Percentiles rank a stretch among this genome's conserved stretches.
Conservation (phyloP, 1,140 invertebrate species). For the Pissodes strobi region DNA sequence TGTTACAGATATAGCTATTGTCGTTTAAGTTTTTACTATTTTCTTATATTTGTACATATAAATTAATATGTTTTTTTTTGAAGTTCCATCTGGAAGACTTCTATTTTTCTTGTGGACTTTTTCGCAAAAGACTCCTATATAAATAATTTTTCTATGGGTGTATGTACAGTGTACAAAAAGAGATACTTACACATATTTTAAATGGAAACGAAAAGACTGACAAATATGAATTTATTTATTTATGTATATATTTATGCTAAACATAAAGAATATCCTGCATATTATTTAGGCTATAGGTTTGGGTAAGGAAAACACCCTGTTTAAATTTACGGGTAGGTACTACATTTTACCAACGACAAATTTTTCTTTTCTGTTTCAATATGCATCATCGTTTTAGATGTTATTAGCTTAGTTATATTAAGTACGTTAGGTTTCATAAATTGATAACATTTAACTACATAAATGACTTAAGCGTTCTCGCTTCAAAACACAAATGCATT, state of each 20-base stretch:
- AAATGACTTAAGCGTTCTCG: not conserved
- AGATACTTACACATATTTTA: slow-evolving; percentile 32
- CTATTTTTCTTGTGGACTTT: slow-evolving; percentile 8
- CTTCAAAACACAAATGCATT: slow-evolving; percentile 15
- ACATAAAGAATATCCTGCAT: slow-evolving; percentile 33
- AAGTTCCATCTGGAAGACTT: slow-evolving; percentile 2
- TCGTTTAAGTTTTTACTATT: slow-evolving; percentile 17
- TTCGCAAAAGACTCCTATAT: not conserved
- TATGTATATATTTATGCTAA: slow-evolving; percentile 19
- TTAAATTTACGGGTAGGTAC: slow-evolving; percentile 32
- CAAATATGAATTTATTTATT: slow-evolving; percentile 36
- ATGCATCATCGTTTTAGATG: not conserved
- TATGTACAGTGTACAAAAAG: slow-evolving; percentile 16
- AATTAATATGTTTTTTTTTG: not conserved
- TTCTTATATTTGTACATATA: not conserved
- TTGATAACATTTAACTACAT: no score
- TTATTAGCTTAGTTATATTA: slow-evolving; percentile 21
- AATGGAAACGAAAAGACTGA: slow-evolving; percentile 38
- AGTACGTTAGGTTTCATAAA: slow-evolving; percentile 1
- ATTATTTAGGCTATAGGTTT: slow-evolving; percentile 35
- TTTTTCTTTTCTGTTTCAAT: slow-evolving; percentile 11
- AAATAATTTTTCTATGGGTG: slow-evolving; percentile 8
- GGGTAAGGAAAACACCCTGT: slow-evolving; percentile 38
- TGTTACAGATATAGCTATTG: slow-evolving; percentile 19
- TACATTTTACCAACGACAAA: slow-evolving; percentile 10